Evolutionary conservation across 2,888 invertebrate genomes (phyloP).

Genomic region (Epistrophe grossulariae): DNA sequence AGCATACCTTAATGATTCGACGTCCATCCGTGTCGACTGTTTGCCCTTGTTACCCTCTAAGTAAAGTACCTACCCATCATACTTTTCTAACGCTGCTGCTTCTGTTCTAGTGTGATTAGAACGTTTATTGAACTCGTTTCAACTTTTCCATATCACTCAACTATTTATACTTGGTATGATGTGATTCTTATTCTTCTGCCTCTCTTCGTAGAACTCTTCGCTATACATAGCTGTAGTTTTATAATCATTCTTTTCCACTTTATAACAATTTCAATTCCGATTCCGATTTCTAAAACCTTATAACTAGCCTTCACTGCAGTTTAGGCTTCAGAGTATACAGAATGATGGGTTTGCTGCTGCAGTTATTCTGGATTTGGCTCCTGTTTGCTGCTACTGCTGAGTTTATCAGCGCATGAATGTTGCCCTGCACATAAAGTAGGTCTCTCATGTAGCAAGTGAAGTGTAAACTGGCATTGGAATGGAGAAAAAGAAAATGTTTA

Average conservation of each 20-base stretch:
- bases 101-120: conserved; percentile 21
- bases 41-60: conserved; percentile 53
- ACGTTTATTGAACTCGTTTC: conserved; percentile 70
- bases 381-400: conserved; percentile 36
- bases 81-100: background rate
- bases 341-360: conserved; percentile 46
- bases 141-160: conserved; percentile 25
- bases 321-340: conserved; percentile 2
- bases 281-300: conserved; percentile 68
- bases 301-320: conserved; percentile 54
- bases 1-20: conserved; percentile 22
- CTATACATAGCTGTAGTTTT: background rate
- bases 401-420: conserved; percentile 73
- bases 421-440: conserved; percentile 68
- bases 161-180: background rate
- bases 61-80: background rate
- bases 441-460: conserved; percentile 71
- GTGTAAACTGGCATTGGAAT: conserved; percentile 66
- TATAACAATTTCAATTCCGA: conserved; percentile 56
- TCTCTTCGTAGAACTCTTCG: background rate
- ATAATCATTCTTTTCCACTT: conserved; percentile 6
- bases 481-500: conserved; percentile 42
- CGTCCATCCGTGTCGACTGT: conserved; percentile 9
- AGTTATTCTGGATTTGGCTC: conserved; percentile 49
- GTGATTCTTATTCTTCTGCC: background rate